A percentile compares a stretch with the other conserved stretches of the same genome.
Evolutionary conservation across 1,140 invertebrate genomes (phyloP).

Genomic region (Helicorthomorpha holstii): DNA sequence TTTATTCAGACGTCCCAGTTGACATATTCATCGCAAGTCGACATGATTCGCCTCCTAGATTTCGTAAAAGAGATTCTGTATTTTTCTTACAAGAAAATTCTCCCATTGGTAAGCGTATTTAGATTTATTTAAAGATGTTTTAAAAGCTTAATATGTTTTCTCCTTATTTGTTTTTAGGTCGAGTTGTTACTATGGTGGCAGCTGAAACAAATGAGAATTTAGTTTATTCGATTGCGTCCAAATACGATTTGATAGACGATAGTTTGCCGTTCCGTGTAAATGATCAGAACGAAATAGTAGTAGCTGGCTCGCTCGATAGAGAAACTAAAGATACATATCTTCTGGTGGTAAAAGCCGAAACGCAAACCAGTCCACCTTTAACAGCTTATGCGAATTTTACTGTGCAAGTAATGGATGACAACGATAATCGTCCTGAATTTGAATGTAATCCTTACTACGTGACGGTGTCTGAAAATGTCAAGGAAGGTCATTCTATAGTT

Average conservation of each 20-base stretch:
- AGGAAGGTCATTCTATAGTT: constrained; percentile 53
- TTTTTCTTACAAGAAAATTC: constrained; percentile 66
- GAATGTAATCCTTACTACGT: constrained; percentile 62
- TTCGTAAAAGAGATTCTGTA: constrained; percentile 48
- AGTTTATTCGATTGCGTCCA: constrained; percentile 11
- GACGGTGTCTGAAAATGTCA: constrained; percentile 60
- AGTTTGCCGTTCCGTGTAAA: constrained; percentile 1
- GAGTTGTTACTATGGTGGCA: constrained; percentile 22
- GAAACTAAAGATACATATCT: constrained; percentile 51
- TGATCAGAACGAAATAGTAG: constrained; percentile 34
- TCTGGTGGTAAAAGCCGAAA: constrained; percentile 63
- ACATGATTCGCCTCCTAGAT: constrained; percentile 47
- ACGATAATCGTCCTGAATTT: constrained; percentile 75
- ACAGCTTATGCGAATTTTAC: constrained; percentile 53
- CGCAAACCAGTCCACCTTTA: constrained; percentile 51
- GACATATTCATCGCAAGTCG: constrained; percentile 54
- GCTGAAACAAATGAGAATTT: constrained; percentile 16
- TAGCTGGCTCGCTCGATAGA: constrained; percentile 54
- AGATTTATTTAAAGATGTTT: not conserved
- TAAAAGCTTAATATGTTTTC: not conserved
- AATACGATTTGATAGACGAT: constrained; percentile 9
- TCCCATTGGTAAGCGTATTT: constrained; percentile 29
- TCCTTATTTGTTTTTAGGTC: constrained; percentile 8
- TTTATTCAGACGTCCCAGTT: constrained; percentile 59
- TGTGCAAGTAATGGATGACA: constrained; percentile 69